A percentile compares a stretch with the other conserved stretches of the same genome.
Evolutionary conservation across 2,113 vertebrate species (phyloP).

Genomic region (Neodontobutis hainanensis): DNA sequence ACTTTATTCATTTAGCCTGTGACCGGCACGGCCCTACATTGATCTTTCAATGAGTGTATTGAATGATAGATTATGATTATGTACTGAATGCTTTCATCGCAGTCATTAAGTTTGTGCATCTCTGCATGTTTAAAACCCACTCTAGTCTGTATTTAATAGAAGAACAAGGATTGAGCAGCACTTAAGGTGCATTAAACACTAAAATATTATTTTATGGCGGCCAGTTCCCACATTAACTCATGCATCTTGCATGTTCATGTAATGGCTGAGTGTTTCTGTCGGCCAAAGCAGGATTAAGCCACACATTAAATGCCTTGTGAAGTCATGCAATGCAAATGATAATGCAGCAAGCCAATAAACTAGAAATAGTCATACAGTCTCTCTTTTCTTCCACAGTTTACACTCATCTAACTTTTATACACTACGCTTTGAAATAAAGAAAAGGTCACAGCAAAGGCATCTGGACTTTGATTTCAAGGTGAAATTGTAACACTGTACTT

Average conservation of each 20-base stretch:
- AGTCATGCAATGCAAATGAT: background rate
- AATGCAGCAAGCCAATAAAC: background rate
- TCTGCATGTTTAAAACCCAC: constrained; percentile 40
- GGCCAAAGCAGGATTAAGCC: background rate
- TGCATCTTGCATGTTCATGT: constrained; percentile 42
- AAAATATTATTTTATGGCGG: constrained; percentile 42
- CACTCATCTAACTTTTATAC: background rate
- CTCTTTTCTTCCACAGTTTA: background rate
- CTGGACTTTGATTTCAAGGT: too few species aligned
- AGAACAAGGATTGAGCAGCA: constrained; percentile 53
- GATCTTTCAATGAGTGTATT: too few species aligned
- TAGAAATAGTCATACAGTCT: background rate
- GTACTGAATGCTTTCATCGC: constrained; percentile 51
- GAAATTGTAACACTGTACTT: too few species aligned
- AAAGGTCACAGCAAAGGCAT: too few species aligned
- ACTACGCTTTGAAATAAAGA: too few species aligned
- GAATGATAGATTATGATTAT: background rate
- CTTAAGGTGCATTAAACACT: constrained; percentile 64
- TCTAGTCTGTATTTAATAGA: constrained; percentile 59
- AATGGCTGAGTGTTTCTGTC: constrained; percentile 22
- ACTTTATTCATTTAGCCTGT: background rate
- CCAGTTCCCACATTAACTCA: constrained; percentile 30
- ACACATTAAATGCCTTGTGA: background rate
- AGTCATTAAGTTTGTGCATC: constrained; percentile 53
- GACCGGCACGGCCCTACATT: too few species aligned